Conservation (phyloP, 2,797 vertebrate genomes). For the Channallabes apus region DNA sequence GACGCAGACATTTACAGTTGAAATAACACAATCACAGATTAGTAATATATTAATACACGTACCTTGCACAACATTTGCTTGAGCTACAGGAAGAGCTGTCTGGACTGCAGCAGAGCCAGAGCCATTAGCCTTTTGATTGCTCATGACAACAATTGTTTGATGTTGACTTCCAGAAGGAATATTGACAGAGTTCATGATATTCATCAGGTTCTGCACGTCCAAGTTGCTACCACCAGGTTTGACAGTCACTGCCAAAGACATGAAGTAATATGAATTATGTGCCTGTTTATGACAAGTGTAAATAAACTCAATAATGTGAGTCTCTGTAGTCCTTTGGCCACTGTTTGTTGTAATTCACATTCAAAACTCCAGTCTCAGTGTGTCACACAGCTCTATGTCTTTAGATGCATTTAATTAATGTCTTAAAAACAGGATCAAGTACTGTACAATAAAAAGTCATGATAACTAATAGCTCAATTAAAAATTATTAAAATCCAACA, state of each 20-base stretch:
- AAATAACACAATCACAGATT: neutral
- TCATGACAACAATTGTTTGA: conserved; percentile 71
- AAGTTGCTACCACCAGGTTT: conserved; percentile 74
- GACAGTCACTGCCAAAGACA: conserved; percentile 65
- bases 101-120: conserved; percentile 39
- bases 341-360: neutral
- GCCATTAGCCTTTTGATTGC: conserved; percentile 70
- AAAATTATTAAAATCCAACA: neutral
- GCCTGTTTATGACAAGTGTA: neutral
- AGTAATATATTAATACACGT: conserved; percentile 2
- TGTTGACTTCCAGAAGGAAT: conserved; percentile 70
- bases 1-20: neutral
- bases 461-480: neutral
- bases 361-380: neutral
- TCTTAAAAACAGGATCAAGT: neutral
- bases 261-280: neutral
- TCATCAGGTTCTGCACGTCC: conserved; percentile 73
- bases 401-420: too few species aligned
- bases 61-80: conserved; percentile 56
- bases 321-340: neutral
- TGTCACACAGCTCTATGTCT: neutral
- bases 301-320: neutral
- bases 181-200: conserved; percentile 70
- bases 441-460: neutral
- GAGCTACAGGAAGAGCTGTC: conserved; percentile 35